Evolutionary conservation across 2,113 vertebrate species (phyloP), one percentile per base, ranked within the genome.

Genomic region (Sclerurus mexicanus): DNA sequence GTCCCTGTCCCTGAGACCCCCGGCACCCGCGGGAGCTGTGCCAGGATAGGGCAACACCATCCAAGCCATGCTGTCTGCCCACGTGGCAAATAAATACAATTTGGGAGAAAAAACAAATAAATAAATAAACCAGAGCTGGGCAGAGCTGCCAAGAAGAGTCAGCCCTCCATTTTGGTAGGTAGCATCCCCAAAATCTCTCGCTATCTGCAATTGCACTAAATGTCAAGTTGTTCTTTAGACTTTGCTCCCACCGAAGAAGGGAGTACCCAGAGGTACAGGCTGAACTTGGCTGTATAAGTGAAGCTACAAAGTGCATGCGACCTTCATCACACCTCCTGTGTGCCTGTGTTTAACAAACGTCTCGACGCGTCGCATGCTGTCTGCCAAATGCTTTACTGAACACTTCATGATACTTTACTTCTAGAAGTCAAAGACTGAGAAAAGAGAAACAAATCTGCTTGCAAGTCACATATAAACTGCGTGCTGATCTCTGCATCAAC

Each of bases 161-260:
- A 52, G 63, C 37, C 75, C 72, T 93, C 73, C 85, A 44, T 87
- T 74, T 95, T 87, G 55, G 28, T 46, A 39, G 63, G 74, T 35
- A 78, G 53, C 56, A 73, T 88, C 72, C 46, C 58, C 55, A 4
- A 76, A 56, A 30, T n/a, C 83, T 67, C 47, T 37, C 6, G 56
- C 60, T 49, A 35, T 37, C n/a, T 67, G 83, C 13, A 64, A 17
- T 1, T 8, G 55, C 78, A 0, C 16, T 18, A 4, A 10, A 28
- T 33, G 23, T 46, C 46, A 21, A 10, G 35, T 30, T 37, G 77
- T 33, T 75, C 83, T 35, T 37, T 10, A n/a, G 80, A 4, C 60
- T 42, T 78, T 49, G 1, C 33, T 59, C 46, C 80, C 56, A 3
- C 40, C 59, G 5, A 12, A 50, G 78, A 49, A n/a, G 53, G 56